Conservation (phyloP, 1,140 invertebrate genomes). For the Aphidius ervi region DNA sequence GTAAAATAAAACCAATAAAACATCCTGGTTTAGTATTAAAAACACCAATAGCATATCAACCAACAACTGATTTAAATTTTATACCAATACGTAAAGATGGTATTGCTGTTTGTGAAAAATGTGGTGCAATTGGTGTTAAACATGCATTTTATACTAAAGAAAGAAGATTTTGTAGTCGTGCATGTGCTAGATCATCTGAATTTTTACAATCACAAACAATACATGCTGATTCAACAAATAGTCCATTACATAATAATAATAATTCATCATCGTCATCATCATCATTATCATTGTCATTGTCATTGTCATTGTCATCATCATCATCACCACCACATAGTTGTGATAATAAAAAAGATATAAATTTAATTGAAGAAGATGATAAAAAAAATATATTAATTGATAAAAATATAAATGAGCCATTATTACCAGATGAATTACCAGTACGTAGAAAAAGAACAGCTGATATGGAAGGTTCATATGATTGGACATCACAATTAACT, state of each 20-base stretch:
- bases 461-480: conserved; percentile 68
- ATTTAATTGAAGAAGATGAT: not conserved
- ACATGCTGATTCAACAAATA: conserved; percentile 48
- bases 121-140: conserved; percentile 83
- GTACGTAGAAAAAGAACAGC: conserved; percentile 54
- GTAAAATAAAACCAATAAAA: conserved; percentile 72
- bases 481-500: conserved; percentile 77
- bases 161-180: conserved; percentile 72
- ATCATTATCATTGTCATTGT: no score
- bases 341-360: not conserved
- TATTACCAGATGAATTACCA: conserved; percentile 49
- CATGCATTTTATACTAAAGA: conserved; percentile 86
- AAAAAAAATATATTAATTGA: conserved; percentile 21
- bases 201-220: conserved; percentile 29
- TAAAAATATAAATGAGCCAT: conserved; percentile 35
- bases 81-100: conserved; percentile 79
- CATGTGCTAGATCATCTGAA: conserved; percentile 62
- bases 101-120: conserved; percentile 85
- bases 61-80: conserved; percentile 71
- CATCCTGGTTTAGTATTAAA: conserved; percentile 72
- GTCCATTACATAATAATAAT: conserved; percentile 43
- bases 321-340: not conserved
- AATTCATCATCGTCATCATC: no score
- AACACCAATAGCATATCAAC: conserved; percentile 75
- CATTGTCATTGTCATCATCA: not conserved